Conservation (phyloP, 1,140 invertebrate genomes). For the Physella acuta region DNA sequence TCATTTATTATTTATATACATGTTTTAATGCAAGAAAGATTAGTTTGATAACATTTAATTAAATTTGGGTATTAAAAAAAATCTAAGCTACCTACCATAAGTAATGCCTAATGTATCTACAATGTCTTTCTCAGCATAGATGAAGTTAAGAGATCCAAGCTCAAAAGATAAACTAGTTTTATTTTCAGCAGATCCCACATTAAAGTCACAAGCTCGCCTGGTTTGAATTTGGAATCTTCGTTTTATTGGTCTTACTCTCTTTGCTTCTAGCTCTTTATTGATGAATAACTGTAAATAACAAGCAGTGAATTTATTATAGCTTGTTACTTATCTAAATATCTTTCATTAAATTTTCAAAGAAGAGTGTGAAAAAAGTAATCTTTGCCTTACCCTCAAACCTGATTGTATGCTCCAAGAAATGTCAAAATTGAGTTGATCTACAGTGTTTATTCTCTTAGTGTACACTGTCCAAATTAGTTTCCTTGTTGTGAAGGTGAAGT, state of each 20-base stretch:
- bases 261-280: neutral
- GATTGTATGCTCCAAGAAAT: conserved; percentile 41
- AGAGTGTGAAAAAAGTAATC: neutral
- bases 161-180: conserved; percentile 6
- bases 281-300: conserved; percentile 11
- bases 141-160: conserved; percentile 21
- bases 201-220: conserved; percentile 6
- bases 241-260: conserved; percentile 7
- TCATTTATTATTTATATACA: no score
- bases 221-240: neutral
- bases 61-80: no score
- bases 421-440: conserved; percentile 25
- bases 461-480: conserved; percentile 34
- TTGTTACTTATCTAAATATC: neutral
- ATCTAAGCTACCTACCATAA: conserved; percentile 19
- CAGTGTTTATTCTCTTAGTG: conserved; percentile 17
- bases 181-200: neutral
- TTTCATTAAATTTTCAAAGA: neutral
- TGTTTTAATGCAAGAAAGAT: no score
- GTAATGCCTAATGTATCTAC: conserved; percentile 19
- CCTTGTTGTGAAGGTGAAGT: conserved; percentile 33
- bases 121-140: conserved; percentile 20
- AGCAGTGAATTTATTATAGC: neutral
- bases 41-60: no score
- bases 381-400: conserved; percentile 27